Percentiles rank a stretch among this genome's conserved stretches.
These are phyloP conservation scores for Climacteris rufus DNA, from an alignment of 2,113 vertebrate species.

Conservation along the genomic window DNA sequence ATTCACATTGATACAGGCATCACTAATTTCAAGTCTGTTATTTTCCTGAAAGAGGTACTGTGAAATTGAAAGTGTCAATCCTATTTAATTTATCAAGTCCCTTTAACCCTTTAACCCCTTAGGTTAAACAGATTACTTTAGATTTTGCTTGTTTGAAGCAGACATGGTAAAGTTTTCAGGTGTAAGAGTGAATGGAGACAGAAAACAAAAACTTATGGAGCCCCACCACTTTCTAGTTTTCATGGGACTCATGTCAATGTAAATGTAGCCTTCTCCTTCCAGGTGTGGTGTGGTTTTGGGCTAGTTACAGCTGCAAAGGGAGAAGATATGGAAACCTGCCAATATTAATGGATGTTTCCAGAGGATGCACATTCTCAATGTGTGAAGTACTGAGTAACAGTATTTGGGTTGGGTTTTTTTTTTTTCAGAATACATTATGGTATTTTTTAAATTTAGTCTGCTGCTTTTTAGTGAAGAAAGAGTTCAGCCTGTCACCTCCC, in stretches of 20 bases:
- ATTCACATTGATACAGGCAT: background rate
- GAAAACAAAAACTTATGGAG: background rate
- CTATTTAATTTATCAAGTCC: background rate
- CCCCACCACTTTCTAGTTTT: background rate
- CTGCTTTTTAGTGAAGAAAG: background rate
- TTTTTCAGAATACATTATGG: background rate
- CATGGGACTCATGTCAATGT: background rate
- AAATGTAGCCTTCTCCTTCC: background rate
- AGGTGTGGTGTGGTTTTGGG: background rate
- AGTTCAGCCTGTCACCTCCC: background rate
- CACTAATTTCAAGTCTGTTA: background rate
- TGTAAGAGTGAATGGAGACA: background rate
- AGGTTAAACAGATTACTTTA: background rate
- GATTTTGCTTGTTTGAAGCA: background rate
- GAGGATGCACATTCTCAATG: background rate
- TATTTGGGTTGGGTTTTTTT: background rate
- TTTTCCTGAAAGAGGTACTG: background rate
- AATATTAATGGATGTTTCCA: background rate
- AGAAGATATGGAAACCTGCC: background rate
- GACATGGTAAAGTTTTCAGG: background rate
- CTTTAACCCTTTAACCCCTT: too few species aligned
- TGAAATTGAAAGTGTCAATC: background rate
- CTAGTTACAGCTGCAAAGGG: background rate
- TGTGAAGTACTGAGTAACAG: background rate
- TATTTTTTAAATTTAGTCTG: background rate